Conservation (phyloP, 2,797 vertebrate species). For the Alca torda region DNA sequence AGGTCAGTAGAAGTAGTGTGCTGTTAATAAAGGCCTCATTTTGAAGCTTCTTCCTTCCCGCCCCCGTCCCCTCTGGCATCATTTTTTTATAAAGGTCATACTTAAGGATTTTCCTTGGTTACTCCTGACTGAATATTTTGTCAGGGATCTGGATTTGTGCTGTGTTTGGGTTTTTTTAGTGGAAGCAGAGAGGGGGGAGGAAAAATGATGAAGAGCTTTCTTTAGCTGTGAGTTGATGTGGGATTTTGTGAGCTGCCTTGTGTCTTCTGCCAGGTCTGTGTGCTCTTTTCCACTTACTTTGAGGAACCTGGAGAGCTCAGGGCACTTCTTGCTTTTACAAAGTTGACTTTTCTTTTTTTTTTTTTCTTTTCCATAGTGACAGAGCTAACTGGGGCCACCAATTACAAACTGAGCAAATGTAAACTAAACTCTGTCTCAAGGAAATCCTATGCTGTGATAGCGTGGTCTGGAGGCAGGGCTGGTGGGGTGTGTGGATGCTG, state of each 20-base stretch:
- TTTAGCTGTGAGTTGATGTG: rapidly evolving
- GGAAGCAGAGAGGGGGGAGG: neutral
- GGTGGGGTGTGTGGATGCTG: neutral
- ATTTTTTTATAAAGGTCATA: conserved; percentile 15
- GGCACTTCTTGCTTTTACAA: neutral
- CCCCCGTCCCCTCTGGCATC: neutral
- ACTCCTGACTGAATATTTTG: neutral
- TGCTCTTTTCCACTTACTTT: neutral
- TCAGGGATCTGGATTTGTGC: neutral
- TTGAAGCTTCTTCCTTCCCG: neutral
- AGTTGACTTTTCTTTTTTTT: neutral
- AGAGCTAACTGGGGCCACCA: neutral
- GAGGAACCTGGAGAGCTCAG: neutral
- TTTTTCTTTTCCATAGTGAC: neutral
- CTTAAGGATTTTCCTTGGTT: neutral
- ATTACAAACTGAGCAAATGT: neutral
- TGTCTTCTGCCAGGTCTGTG: neutral
- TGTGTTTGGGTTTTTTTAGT: neutral
- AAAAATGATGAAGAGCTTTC: neutral
- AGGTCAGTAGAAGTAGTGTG: neutral
- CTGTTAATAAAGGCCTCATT: conserved; percentile 25
- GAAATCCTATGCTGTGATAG: neutral
- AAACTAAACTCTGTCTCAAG: neutral
- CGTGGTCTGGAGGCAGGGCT: neutral
- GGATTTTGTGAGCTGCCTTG: neutral